Evolutionary conservation across 2,113 vertebrate genomes (phyloP).

Genomic region (Cygnus buccinator): DNA sequence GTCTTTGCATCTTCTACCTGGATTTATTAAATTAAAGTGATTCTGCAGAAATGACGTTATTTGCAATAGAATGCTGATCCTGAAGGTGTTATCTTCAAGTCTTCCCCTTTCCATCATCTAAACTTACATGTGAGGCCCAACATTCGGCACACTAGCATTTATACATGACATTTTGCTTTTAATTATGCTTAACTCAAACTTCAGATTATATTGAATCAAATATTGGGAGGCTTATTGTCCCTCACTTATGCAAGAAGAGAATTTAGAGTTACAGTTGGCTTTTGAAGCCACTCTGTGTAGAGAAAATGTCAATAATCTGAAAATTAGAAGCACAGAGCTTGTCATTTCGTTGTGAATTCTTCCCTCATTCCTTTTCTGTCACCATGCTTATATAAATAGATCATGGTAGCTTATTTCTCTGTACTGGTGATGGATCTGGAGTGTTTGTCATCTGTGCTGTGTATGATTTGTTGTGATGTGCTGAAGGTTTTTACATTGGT

Average conservation of each 20-base stretch:
- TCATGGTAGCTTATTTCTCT: constrained; percentile 20
- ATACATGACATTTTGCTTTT: neutral
- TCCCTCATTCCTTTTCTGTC: neutral
- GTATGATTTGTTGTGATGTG: neutral
- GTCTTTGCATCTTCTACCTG: neutral
- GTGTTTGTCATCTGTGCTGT: neutral
- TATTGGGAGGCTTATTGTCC: neutral
- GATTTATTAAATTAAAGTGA: neutral
- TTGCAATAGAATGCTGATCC: neutral
- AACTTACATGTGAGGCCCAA: neutral
- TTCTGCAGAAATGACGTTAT: neutral
- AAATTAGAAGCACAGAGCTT: constrained; percentile 26
- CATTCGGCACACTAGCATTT: neutral
- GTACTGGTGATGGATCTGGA: neutral
- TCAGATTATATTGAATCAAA: neutral
- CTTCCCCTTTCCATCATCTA: neutral
- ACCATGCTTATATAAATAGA: neutral
- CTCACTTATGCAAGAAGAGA: neutral
- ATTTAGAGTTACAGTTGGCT: neutral
- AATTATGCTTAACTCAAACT: neutral
- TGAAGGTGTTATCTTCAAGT: neutral
- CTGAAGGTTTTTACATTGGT: neutral
- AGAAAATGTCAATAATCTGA: constrained; percentile 5
- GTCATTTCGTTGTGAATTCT: constrained; percentile 1
- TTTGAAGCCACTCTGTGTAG: neutral